Evolutionary conservation across 2,113 vertebrate species (phyloP), one percentile per base, ranked within the genome.

Genomic region (Dasyornis broadbenti): DNA sequence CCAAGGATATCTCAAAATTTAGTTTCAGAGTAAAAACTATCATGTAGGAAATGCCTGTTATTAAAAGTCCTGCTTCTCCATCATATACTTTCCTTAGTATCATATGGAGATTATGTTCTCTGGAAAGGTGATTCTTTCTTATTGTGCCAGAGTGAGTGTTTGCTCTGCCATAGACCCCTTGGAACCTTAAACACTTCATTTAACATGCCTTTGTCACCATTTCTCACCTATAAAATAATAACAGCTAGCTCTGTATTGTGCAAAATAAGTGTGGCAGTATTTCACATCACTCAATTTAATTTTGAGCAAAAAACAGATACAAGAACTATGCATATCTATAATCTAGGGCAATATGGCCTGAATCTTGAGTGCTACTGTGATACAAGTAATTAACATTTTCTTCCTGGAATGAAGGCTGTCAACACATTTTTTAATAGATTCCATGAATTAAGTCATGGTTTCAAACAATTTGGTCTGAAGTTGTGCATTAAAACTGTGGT

Each of bases 391-490:
- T 95, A 96, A 96, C 94, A 97, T 97, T 96, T 96, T 97, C 92
- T 97, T 97, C 94, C 93, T 97, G 95, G 96, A 96, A 95, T 96
- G 95, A 97, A 97, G 95, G 95, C 95, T 96, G 96, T 96, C 96
- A 97, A 96, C 94, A 96, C 95, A 78, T 96, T 97, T 96, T 95
- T 96, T 95, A 95, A 94, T 95, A 95, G 95, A 96, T 97, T 96
- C 96, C 93, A 94, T 96, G 95, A 95, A 97, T 97, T 96, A 96
- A 96, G 90, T 94, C 92, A 92, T 95, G 92, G 90, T 96, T 96
- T 97, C 93, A 95, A 96, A 97, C 87, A 96, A 95, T 96, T 96
- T 97, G 93, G 90, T 95, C 90, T 95, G 85, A 97, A 97, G 94
- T 96, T 94, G 94, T 95, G 92, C 88, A 95, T 96, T 94, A 95